Evolutionary conservation across 2,113 vertebrate genomes (phyloP), one percentile per base, ranked within the genome.

Genomic region (Dromiciops gliroides): DNA sequence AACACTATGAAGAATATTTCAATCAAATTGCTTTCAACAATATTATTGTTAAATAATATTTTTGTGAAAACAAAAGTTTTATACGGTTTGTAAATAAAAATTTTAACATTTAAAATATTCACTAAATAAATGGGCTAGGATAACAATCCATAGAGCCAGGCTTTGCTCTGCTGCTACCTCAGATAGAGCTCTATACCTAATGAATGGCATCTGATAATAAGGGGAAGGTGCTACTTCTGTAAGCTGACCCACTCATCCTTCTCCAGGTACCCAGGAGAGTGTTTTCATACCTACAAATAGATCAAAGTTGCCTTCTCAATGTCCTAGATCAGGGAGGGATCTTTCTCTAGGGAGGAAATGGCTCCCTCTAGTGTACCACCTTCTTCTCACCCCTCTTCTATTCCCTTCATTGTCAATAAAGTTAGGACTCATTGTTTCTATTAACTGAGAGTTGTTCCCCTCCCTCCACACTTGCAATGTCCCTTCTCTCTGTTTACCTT

Each of bases 171-270:
- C 7, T 44, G 5, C 6, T 44, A 83, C 19, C 37, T 83, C 44
- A 83, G 14, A 75, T 75, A 67, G 37, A 67, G 37, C 67, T 83
- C n/a, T 83, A 19, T 44, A 83, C 7, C 19, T 83, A 44, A 22
- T 83, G 37, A 83, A 44, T 44, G 67, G 7, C n/a, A 44, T 83
- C 37, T 44, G 67, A 8, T 83, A 83, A 83, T 44, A 3, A 83
- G 23, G 22, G 67, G 67, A 83, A 44, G 8, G 1, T 23, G 37
- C n/a, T 44, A 0, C n/a, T 83, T n/a, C 10, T 23, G 16, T 28
- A 7, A 83, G 6, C n/a, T 23, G 67, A 4, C 0, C 1, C 0
- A 16, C 0, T n/a, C n/a, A 1, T 67, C 14, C 22, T 83, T 83
- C 14, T 83, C 67, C 67, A n/a, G n/a, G 19, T n/a, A 44, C 16